A percentile compares a stretch with the other conserved stretches of the same genome.
Evolutionary conservation across 2,797 vertebrate genomes (phyloP).

Genomic region (Sorex maritimensis): DNA sequence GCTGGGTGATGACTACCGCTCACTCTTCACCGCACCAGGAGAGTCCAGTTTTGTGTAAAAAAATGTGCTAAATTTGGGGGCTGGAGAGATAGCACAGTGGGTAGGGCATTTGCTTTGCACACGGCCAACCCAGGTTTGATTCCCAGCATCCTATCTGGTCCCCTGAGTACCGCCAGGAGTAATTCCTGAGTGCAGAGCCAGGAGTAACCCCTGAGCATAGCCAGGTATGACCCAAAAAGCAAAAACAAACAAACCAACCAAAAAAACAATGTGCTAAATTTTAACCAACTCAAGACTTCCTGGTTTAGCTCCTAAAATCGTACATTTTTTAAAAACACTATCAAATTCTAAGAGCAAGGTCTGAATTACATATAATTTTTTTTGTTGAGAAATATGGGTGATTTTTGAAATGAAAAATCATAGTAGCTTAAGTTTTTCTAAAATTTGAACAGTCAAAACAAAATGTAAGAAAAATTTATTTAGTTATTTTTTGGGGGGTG

Average conservation of each 20-base stretch:
- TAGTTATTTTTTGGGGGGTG: no score
- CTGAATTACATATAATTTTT: background rate
- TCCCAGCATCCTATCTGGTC: no score
- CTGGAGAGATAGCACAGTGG: no score
- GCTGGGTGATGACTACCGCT: background rate
- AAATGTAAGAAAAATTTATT: constrained; percentile 8
- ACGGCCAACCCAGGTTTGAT: no score
- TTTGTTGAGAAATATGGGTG: background rate
- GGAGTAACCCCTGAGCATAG: no score
- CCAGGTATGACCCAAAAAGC: no score
- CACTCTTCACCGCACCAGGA: background rate
- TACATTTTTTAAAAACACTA: background rate
- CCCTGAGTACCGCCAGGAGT: no score
- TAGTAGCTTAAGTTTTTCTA: constrained; percentile 32
- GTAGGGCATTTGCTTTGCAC: no score
- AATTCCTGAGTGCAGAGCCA: no score
- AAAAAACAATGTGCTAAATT: background rate
- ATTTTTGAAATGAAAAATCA: constrained; percentile 49
- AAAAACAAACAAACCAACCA: no score
- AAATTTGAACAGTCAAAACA: constrained; percentile 8
- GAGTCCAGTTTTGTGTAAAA: constrained; percentile 25
- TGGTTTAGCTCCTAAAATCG: background rate
- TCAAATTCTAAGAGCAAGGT: background rate
- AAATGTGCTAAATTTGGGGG: no score
- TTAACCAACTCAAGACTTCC: background rate